phyloP scores from a whole-genome alignment of 2,797 vertebrate genomes.

The Anomalospiza imberbis region DNA sequence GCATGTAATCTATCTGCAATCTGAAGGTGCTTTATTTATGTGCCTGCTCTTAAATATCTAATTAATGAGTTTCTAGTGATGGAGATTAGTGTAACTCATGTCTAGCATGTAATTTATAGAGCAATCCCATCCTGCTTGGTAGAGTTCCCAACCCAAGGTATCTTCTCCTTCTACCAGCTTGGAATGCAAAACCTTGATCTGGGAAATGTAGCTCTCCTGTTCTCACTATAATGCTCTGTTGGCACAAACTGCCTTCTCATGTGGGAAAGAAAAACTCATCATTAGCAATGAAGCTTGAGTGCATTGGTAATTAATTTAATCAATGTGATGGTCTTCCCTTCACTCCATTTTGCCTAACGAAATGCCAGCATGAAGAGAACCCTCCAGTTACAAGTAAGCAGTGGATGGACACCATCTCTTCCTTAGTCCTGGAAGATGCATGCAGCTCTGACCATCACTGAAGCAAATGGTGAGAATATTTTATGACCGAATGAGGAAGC shows the following conservation, averaged over 20 bases:
- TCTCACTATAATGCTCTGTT: not conserved
- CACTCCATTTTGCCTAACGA: not conserved
- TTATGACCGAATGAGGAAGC: not conserved
- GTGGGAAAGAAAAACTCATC: not conserved
- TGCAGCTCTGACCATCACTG: not conserved
- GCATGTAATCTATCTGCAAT: not conserved
- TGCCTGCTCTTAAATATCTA: conserved; percentile 30
- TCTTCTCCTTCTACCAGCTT: not conserved
- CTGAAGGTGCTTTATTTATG: conserved; percentile 53
- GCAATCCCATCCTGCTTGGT: not conserved
- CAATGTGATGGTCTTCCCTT: not conserved
- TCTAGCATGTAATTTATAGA: not conserved
- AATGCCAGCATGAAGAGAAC: conserved; percentile 11
- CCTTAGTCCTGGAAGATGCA: not conserved
- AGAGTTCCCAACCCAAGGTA: not conserved
- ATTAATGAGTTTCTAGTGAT: conserved; percentile 8
- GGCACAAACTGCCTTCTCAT: not conserved
- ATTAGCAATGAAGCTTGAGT: not conserved
- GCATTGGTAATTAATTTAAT: not conserved
- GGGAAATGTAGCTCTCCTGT: not conserved
- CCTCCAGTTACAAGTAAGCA: not conserved
- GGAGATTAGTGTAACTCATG: not conserved
- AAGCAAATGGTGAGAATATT: not conserved
- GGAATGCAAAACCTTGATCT: not conserved
- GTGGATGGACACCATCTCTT: not conserved